Conservation (phyloP, 2,888 invertebrate species). For the Eremobia ochroleuca region DNA sequence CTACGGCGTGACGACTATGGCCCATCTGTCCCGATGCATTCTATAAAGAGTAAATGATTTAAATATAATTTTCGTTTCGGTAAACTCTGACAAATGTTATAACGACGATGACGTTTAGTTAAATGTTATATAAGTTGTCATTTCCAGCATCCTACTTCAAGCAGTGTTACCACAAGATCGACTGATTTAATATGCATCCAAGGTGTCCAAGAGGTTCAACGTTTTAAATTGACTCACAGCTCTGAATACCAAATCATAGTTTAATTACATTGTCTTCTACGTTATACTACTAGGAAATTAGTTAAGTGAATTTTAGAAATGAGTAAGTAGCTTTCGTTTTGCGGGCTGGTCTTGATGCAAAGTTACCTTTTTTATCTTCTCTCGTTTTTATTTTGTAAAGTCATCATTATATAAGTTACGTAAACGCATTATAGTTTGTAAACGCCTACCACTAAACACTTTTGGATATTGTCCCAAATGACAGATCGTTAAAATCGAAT, state of each 20-base stretch:
- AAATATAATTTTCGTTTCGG: neutral
- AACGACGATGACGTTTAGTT: too few relatives aligned
- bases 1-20: neutral
- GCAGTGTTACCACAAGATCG: conserved; percentile 74
- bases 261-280: conserved; percentile 76
- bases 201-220: conserved; percentile 85
- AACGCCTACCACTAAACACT: neutral
- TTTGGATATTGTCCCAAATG: neutral
- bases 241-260: conserved; percentile 82
- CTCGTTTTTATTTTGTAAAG: neutral
- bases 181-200: conserved; percentile 87
- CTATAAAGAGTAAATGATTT: neutral
- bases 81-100: neutral
- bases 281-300: conserved; percentile 60
- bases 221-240: conserved; percentile 86
- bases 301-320: conserved; percentile 53
- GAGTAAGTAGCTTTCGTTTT: conserved; percentile 16
- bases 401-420: neutral
- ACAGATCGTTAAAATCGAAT: neutral
- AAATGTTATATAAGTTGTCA: conserved; percentile 18
- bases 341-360: neutral
- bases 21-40: neutral
- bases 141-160: conserved; percentile 68
- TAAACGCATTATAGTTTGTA: neutral
- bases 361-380: neutral